Evolutionary conservation across 2,113 vertebrate genomes (phyloP), one percentile per base, ranked within the genome.

Genomic region (Eulemur rufifrons): DNA sequence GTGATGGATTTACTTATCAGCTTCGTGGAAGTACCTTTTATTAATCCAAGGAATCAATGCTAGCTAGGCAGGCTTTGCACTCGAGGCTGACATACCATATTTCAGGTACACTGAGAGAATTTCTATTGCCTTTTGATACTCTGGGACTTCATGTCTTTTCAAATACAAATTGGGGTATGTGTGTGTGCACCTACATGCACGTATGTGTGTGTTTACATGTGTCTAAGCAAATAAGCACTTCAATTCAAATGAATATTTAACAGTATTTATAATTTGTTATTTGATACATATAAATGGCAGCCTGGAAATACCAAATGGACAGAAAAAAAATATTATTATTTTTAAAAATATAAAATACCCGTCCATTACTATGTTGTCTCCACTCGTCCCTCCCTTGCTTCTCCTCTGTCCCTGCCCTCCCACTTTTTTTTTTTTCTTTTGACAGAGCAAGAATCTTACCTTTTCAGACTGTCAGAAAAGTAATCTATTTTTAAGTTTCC

Each of bases 201-300:
- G 6, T 2, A 3, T 21, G 50, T 23, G 20, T 11, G 11, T 78
- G 5, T 66, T 32, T 21, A 66, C 69, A 23, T 63, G 29, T 82
- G 42, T 64, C 47, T 64, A 50, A 27, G 27, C 52, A 69, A 85
- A 73, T 52, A 87, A 73, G 10, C 23, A 69, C 10, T 80, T 89
- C 73, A 76, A 61, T 92, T 97, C 34, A 95, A 89, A 81, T 74
- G n/a, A 92, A 0, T 54, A 73, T n/a, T 77, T 92, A 52, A 84
- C 86, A 63, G 73, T 73, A 96, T 66, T 91, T 88, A 68, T 45
- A 95, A 69, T 81, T 94, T 86, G 1, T 25, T 56, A 85, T 82
- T 91, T 89, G 71, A 66, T 87, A 37, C 32, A n/a, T 88, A n/a
- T 52, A 68, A 89, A 63, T 56, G 56, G 5, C 5, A 73, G 1